Conservation (phyloP, 2,113 vertebrate genomes). For the Pogonocichla stellata region DNA sequence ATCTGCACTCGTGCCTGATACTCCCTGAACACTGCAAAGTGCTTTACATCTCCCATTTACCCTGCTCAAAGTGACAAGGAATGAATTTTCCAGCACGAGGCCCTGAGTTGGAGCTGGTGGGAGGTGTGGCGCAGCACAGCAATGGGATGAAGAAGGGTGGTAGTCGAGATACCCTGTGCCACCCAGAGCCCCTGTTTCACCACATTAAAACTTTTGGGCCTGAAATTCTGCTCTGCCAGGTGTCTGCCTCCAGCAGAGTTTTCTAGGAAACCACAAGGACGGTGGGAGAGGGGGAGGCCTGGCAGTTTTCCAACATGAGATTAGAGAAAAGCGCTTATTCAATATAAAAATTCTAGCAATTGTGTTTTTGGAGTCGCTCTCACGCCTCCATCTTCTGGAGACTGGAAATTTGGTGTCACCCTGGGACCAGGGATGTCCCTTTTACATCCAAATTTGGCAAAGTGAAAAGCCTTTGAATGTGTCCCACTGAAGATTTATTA, state of each 20-base stretch:
- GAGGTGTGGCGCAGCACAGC: background rate
- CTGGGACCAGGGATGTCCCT: conserved; percentile 4
- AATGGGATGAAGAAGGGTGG: background rate
- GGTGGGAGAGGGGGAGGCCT: background rate
- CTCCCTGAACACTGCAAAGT: background rate
- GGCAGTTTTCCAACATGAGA: background rate
- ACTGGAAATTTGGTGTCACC: conserved; percentile 38
- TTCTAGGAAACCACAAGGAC: conserved; percentile 14
- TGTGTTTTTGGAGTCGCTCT: background rate
- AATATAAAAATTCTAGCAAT: conserved; percentile 3
- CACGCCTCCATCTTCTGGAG: background rate
- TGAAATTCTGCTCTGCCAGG: conserved; percentile 8
- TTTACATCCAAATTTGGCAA: background rate
- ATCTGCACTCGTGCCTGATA: background rate
- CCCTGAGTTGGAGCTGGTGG: background rate
- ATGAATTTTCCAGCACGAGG: background rate
- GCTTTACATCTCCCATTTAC: background rate
- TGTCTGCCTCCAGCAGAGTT: conserved; percentile 28
- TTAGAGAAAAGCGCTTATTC: conserved; percentile 46
- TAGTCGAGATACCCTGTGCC: background rate
- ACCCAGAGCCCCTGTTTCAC: background rate
- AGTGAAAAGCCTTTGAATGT: conserved; percentile 17
- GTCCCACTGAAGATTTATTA: conserved; percentile 27
- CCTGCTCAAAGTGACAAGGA: background rate
- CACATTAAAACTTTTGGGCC: background rate